Base-by-base conservation (phyloP, 2,888 invertebrate genomes). In the Calephelis perditalis region DNA sequence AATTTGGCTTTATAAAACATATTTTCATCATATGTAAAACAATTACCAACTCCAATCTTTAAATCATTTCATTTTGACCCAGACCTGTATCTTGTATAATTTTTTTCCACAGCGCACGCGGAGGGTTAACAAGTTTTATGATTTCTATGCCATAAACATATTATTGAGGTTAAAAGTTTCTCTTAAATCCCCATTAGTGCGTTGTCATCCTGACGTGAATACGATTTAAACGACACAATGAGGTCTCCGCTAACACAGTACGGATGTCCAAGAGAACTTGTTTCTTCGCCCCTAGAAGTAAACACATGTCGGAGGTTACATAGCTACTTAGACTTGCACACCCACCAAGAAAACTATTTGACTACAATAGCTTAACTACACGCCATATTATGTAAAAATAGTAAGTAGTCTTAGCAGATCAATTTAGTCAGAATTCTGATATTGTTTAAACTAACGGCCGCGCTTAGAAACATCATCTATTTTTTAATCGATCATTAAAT, bases 341-440 rank as follows among this genome's bases (percentile, higher is more conserved):
- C 89, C 89, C 89, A 87, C 86, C 81, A 82, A 81, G 81, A 78
- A 71, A 75, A 65, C 73, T 73, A 88, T 90, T 40, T 89, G 89
- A 89, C 84, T 88, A 89, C 88, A 89, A 89, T 90, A 74, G 70
- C 75, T 75, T 74, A 71, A 74, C 73, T 74, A 77, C 78, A 78
- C 77, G 5, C 40, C 8, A 40, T 78, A 75, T 78, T 77, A 77
- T 75, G 75, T 68, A 70, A 73, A 75, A 76, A 76, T 82, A 84
- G 86, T 79, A 78, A 84, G 77, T 82, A 75, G 78, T 78, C 73
- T 76, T 73, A 81, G 81, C 81, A 81, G 73, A 78, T 69, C 76
- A 75, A 82, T 77, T 84, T 83, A 85, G 84, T 84, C 78, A 82
- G 81, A 80, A 81, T 84, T 84, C 81, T 82, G 81, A 83, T 79